A percentile compares a stretch with the other conserved stretches of the same genome.
phyloP scores from a whole-genome alignment of 2,797 vertebrate genomes.

The Anolis apletophallus region DNA sequence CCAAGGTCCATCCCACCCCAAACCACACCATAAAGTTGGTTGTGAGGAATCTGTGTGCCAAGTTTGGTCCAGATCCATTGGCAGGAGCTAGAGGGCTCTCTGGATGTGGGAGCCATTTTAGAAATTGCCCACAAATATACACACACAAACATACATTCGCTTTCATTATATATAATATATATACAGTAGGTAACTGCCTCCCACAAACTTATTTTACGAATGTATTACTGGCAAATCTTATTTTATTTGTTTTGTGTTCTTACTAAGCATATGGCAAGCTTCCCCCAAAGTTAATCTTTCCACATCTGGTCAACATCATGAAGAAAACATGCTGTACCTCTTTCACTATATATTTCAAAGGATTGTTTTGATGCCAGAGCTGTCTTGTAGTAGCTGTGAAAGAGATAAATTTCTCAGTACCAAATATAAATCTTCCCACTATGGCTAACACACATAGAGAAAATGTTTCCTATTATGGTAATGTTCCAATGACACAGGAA shows the following conservation, averaged over 20 bases:
- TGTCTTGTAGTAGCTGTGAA: slow-evolving; percentile 62
- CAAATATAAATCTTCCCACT: slow-evolving; percentile 69
- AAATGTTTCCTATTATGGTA: slow-evolving; percentile 74
- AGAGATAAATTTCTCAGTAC: slow-evolving; percentile 70
- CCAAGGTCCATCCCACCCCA: no score
- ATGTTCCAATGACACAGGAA: slow-evolving; percentile 53
- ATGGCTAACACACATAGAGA: slow-evolving; percentile 47
- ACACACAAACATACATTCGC: no score
- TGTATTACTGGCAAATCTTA: neutral
- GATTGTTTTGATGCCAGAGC: slow-evolving; percentile 58
- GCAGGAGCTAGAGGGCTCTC: no score
- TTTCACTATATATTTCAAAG: slow-evolving; percentile 57
- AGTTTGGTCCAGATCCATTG: no score
- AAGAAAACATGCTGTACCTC: slow-evolving; percentile 50
- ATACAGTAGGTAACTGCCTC: no score
- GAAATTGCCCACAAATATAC: no score
- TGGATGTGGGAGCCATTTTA: no score
- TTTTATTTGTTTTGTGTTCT: neutral
- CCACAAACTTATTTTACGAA: no score
- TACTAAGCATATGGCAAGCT: slow-evolving; percentile 39
- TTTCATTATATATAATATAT: no score
- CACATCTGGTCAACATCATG: slow-evolving; percentile 37
- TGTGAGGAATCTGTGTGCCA: no score
- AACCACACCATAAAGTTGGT: no score
- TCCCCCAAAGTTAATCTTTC: slow-evolving; percentile 28